Conservation (phyloP, 64 coral and sea anemone genomes). For the Platygyra sinensis region DNA sequence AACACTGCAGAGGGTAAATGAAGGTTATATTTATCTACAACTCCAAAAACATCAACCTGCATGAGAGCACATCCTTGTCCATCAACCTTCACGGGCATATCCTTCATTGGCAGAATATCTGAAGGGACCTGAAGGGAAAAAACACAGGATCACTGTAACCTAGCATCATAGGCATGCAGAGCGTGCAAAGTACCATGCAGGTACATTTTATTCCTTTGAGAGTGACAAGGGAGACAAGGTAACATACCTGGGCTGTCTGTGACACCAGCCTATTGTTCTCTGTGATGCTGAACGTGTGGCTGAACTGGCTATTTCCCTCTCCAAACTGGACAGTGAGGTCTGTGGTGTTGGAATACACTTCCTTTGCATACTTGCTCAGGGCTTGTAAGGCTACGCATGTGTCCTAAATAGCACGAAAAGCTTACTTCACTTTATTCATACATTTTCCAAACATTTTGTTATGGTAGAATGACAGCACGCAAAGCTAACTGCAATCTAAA, state of each 20-base stretch:
- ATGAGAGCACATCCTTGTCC: conserved; percentile 37
- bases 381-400: conserved; percentile 95
- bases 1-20: too few species aligned
- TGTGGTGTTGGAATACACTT: conserved; percentile 25
- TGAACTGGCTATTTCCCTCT: conserved; percentile 22
- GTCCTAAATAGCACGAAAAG: conserved; percentile 52
- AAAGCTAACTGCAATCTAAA: too few species aligned
- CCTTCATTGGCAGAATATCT: conserved; percentile 25
- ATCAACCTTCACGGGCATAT: neutral
- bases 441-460: neutral
- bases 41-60: neutral
- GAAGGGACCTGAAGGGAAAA: conserved; percentile 7
- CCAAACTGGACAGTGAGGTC: conserved; percentile 49
- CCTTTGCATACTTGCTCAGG: conserved; percentile 62
- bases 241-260: conserved; percentile 68
- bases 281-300: conserved; percentile 63
- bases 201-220: too few species aligned
- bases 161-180: too few species aligned
- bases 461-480: too few species aligned
- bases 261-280: conserved; percentile 72
- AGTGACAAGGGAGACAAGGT: neutral
- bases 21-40: too few species aligned
- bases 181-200: too few species aligned
- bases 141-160: neutral
- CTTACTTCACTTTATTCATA: neutral